These are phyloP conservation scores for Spodoptera littoralis DNA, from an alignment of 2,888 invertebrate species.

Conservation along the genomic window DNA sequence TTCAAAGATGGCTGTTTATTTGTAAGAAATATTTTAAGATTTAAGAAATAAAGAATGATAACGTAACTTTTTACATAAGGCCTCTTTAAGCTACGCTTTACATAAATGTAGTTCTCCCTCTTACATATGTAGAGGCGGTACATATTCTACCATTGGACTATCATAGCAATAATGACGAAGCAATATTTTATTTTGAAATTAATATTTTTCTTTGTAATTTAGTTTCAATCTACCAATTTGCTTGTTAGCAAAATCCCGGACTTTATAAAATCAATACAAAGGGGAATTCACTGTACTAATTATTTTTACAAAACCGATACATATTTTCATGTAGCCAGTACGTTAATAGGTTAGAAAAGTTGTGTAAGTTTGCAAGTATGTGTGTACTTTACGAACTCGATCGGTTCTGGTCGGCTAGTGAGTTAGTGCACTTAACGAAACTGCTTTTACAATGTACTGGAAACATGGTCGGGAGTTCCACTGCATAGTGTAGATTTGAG, in stretches of 20 bases:
- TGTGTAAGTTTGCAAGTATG: slow-evolving; percentile 34
- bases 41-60: not conserved
- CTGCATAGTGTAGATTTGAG: slow-evolving; percentile 17
- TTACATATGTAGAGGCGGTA: too few relatives aligned
- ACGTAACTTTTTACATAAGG: too few relatives aligned
- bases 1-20: slow-evolving; percentile 26
- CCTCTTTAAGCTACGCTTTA: too few relatives aligned
- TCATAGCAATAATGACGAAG: too few relatives aligned
- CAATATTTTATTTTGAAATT: too few relatives aligned
- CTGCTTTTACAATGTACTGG: slow-evolving; percentile 29
- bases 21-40: slow-evolving; percentile 10
- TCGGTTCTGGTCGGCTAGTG: slow-evolving; percentile 46
- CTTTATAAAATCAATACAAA: too few relatives aligned
- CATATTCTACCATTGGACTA: too few relatives aligned
- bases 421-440: slow-evolving; percentile 49
- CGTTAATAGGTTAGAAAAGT: slow-evolving; percentile 30
- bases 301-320: slow-evolving; percentile 4
- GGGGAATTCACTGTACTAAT: too few relatives aligned
- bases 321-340: slow-evolving; percentile 19
- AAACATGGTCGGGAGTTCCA: slow-evolving; percentile 33
- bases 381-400: slow-evolving; percentile 47
- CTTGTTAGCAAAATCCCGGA: too few relatives aligned
- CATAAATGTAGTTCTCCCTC: too few relatives aligned
- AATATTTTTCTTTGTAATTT: too few relatives aligned
- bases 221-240: too few relatives aligned